Conservation (phyloP, 2,113 vertebrate genomes). For the Haliaeetus leucogaster region DNA sequence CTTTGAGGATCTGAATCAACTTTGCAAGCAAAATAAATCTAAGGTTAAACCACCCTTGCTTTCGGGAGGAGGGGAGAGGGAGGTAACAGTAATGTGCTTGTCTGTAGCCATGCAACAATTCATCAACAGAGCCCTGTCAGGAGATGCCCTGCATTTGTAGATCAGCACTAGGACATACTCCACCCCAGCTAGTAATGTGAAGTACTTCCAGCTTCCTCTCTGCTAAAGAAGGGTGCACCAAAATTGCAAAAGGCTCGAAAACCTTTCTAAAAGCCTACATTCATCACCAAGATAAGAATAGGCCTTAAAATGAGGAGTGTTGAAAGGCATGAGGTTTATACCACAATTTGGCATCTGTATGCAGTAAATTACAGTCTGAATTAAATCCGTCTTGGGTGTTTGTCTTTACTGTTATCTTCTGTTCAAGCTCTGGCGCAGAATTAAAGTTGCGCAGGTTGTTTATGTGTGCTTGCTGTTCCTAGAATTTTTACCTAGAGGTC, state of each 20-base stretch:
- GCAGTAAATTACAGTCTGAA: background rate
- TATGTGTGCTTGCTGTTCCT: slow-evolving; percentile 52
- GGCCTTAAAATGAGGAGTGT: background rate
- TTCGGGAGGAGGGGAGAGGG: background rate
- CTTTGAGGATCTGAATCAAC: background rate
- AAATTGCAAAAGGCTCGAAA: background rate
- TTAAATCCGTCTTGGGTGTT: background rate
- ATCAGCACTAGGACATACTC: background rate
- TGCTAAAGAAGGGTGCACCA: background rate
- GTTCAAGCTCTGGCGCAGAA: background rate
- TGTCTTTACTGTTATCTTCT: slow-evolving; percentile 19
- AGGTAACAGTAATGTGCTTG: background rate
- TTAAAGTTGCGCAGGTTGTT: slow-evolving; percentile 30
- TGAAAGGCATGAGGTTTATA: background rate
- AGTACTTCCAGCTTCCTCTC: background rate
- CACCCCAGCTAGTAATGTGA: background rate
- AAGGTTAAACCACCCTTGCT: background rate
- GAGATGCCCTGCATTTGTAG: background rate
- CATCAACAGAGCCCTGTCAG: background rate
- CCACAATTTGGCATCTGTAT: background rate
- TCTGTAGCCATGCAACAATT: background rate
- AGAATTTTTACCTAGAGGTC: slow-evolving; percentile 57
- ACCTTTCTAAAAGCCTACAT: background rate
- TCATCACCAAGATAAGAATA: background rate
- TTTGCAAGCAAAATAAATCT: background rate